A percentile compares a stretch with the other conserved stretches of the same genome.
phyloP scores from a whole-genome alignment of 2,797 vertebrate species.

The Spinus olivaceus region DNA sequence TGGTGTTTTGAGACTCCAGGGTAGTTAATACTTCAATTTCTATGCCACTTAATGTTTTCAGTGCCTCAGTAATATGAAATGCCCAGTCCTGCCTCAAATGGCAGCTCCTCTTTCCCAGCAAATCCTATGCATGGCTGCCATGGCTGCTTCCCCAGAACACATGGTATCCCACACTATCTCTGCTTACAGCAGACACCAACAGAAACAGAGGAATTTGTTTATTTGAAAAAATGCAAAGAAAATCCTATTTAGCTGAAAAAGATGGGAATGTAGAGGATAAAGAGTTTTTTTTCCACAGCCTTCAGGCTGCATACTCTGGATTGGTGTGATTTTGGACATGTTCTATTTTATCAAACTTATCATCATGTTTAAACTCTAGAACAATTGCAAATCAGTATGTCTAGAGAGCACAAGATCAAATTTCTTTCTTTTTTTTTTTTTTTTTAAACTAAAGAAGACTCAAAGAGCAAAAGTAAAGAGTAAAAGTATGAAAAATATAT shows the following conservation, averaged over 20 bases:
- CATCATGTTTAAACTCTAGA: background rate
- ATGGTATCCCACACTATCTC: background rate
- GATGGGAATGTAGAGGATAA: background rate
- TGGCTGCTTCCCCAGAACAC: background rate
- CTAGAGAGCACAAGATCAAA: background rate
- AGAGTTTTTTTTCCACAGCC: background rate
- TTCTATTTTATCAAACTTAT: background rate
- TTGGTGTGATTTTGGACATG: background rate
- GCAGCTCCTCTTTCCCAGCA: background rate
- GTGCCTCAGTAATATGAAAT: background rate
- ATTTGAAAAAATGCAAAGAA: background rate
- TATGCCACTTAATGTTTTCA: background rate
- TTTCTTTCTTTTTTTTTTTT: background rate
- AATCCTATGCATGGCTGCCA: fast-evolving
- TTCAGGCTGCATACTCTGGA: background rate
- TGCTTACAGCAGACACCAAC: background rate
- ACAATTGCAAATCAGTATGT: background rate
- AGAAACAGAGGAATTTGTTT: background rate
- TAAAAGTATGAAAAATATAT: background rate
- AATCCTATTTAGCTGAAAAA: background rate
- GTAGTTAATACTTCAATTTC: background rate
- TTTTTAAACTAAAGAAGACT: background rate
- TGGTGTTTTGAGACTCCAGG: background rate
- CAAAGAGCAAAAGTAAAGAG: background rate
- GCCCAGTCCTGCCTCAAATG: background rate